Evolutionary conservation across 2,888 invertebrate genomes (phyloP).

Genomic region (Drosophila nigricruria): DNA sequence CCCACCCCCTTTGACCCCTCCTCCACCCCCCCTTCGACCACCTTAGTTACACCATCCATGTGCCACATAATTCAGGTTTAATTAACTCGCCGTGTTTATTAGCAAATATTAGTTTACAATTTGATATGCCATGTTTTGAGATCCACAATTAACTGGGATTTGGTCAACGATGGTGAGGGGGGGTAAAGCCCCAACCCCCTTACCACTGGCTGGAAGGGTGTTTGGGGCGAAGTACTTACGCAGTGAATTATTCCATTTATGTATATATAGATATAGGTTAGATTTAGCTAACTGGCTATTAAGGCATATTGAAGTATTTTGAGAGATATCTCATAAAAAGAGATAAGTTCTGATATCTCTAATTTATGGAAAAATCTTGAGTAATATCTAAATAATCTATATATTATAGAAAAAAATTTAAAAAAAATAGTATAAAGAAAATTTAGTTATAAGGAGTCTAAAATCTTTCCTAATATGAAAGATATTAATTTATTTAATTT

Average conservation of each 20-base stretch:
- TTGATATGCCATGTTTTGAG: constrained; percentile 63
- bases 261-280: not conserved
- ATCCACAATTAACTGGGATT: constrained; percentile 52
- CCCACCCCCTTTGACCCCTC: not conserved
- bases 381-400: too few relatives aligned
- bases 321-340: too few relatives aligned
- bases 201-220: too few relatives aligned
- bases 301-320: too few relatives aligned
- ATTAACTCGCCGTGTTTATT: constrained; percentile 83
- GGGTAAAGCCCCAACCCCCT: too few relatives aligned
- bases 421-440: too few relatives aligned
- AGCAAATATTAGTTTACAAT: constrained; percentile 84
- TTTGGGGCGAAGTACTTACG: not conserved
- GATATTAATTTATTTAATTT: too few relatives aligned
- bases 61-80: constrained; percentile 82
- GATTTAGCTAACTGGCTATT: not conserved
- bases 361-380: too few relatives aligned
- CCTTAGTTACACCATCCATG: constrained; percentile 53
- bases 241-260: not conserved
- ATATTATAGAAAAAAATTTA: too few relatives aligned
- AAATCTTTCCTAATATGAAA: too few relatives aligned
- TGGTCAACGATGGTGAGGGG: not conserved
- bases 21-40: not conserved
- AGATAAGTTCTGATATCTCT: too few relatives aligned
- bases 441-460: too few relatives aligned